Base-by-base conservation (phyloP, 2,888 invertebrate species). In the Eristalis pertinax region DNA sequence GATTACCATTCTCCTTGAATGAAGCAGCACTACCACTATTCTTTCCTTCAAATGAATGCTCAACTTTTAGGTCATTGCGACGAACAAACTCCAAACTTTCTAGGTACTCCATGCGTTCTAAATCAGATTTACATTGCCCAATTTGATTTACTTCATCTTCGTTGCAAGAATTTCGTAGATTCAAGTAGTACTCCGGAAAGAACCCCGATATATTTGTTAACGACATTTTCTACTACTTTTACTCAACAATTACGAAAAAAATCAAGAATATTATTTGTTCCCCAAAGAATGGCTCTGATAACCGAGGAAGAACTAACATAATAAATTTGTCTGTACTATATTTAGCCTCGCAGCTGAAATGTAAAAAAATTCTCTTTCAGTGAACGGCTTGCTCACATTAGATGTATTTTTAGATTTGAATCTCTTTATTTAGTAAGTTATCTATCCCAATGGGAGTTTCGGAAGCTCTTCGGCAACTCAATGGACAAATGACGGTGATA, bases 1-100 rank as follows among this genome's bases (percentile, higher is more conserved):
- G 93, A 90, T 97, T 97, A 3, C 97, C 97, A 81, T 94, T 94
- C 89, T 95, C 94, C 92, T 97, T 97, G 43, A 95, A 92, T 84
- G 94, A 93, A n/a, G 94, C 93, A 10, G 97, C 95, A 90, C 94
- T 94, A 78, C 94, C 93, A 8, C 94, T 91, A 91, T 94, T 94
- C 92, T 97, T 93, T 90, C 94, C 91, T 84, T 90, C 88, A 92
- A 93, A 92, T 92, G 94, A 91, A 87, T 92, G 91, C 90, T 93
- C 91, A 92, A 94, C 93, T 92, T 94, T 93, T 92, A 96, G 89
- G 88, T 94, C 92, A 90, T 94, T 90, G 92, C 92, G 90, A 89
- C 93, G 91, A 91, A 95, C 91, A 93, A 93, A 92, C 11, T 92
- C 93, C 76, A 94, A 92, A 85, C 93, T 92, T 70, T 94, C 94